phyloP scores from a whole-genome alignment of 2,797 vertebrate species.

The Oryzias sinensis region DNA sequence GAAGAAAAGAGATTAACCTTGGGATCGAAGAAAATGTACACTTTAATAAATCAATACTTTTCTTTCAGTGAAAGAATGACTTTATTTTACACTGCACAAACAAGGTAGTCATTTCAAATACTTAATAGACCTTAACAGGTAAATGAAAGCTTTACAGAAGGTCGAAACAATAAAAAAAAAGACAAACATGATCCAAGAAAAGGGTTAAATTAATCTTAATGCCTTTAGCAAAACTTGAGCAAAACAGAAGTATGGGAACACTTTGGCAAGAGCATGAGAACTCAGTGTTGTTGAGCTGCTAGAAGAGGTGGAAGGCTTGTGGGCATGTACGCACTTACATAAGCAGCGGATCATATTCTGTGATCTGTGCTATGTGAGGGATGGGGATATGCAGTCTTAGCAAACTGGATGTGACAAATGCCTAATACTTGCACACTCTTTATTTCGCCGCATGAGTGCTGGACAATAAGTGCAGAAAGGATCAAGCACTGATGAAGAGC shows the following conservation, averaged over 20 bases:
- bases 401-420: slow-evolving; percentile 60
- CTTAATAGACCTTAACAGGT: background rate
- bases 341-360: slow-evolving; percentile 24
- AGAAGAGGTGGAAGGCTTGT: slow-evolving; percentile 62
- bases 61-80: slow-evolving; percentile 1
- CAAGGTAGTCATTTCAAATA: slow-evolving; percentile 2
- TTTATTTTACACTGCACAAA: slow-evolving; percentile 15
- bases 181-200: slow-evolving; percentile 5
- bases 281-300: slow-evolving; percentile 32
- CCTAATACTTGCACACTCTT: slow-evolving; percentile 36
- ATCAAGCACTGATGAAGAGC: slow-evolving; percentile 8
- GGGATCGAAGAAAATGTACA: slow-evolving; percentile 36
- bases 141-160: background rate
- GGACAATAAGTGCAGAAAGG: slow-evolving; percentile 39
- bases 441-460: slow-evolving; percentile 37
- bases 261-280: slow-evolving; percentile 31
- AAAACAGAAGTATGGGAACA: slow-evolving; percentile 21
- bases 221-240: slow-evolving; percentile 25
- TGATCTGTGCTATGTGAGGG: background rate
- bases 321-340: slow-evolving; percentile 19
- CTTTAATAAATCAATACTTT: slow-evolving; percentile 26
- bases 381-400: slow-evolving; percentile 46
- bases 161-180: background rate
- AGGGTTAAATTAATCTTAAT: slow-evolving; percentile 32
- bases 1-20: slow-evolving; percentile 43